phyloP scores from a whole-genome alignment of 1,140 invertebrate genomes.

The Aradophagus sp. region DNA sequence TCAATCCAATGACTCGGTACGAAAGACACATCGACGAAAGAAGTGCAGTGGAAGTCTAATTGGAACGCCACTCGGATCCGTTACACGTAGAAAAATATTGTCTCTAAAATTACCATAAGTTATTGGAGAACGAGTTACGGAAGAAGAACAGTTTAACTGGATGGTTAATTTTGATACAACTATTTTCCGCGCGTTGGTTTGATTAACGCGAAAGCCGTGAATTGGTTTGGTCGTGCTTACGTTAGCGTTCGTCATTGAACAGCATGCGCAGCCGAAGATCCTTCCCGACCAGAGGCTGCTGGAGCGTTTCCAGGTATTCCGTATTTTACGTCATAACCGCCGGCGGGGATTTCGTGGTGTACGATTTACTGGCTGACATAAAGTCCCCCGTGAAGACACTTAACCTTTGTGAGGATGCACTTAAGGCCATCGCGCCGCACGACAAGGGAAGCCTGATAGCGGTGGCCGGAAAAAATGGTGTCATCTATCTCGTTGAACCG shows the following conservation, averaged over 20 bases:
- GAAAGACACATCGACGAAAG: too few relatives aligned
- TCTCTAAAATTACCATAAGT: too few relatives aligned
- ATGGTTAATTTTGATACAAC: too few relatives aligned
- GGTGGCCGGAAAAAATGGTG: conserved; percentile 87
- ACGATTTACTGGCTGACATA: conserved; percentile 89
- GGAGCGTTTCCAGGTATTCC: conserved; percentile 84
- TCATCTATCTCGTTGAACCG: conserved; percentile 87
- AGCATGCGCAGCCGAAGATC: conserved; percentile 79
- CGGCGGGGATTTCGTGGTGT: conserved; percentile 89
- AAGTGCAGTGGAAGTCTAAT: too few relatives aligned
- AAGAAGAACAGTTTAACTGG: too few relatives aligned
- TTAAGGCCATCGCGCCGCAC: conserved; percentile 78
- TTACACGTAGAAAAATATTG: too few relatives aligned
- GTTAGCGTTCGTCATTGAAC: conserved; percentile 29
- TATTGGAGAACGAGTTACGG: too few relatives aligned
- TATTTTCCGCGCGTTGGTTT: too few relatives aligned
- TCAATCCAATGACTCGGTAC: too few relatives aligned
- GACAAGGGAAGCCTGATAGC: conserved; percentile 80
- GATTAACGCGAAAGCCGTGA: too few relatives aligned
- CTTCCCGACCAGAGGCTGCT: conserved; percentile 86
- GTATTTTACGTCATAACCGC: conserved; percentile 66
- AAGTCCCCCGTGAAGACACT: conserved; percentile 85
- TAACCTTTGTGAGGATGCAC: conserved; percentile 80
- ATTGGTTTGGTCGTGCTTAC: conserved; percentile 32
- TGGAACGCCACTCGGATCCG: too few relatives aligned